A percentile compares a stretch with the other conserved stretches of the same genome.
These are phyloP conservation scores for Saimiri boliviensis DNA, from an alignment of 2,113 vertebrate species.

Conservation along the genomic window DNA sequence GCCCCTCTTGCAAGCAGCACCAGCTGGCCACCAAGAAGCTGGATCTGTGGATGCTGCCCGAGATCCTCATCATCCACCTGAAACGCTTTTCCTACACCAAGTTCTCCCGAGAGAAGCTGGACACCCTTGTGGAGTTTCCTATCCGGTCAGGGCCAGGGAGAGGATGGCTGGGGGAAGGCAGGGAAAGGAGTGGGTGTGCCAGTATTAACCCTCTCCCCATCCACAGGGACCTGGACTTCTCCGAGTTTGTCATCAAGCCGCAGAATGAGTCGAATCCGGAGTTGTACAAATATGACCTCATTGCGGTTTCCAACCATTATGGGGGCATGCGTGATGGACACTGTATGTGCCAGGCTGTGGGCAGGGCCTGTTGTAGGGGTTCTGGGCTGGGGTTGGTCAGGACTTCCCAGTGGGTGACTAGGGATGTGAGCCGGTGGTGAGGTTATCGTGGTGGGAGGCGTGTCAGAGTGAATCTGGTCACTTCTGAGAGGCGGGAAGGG, in stretches of 20 bases:
- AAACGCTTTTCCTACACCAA: conserved; percentile 94
- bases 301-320: conserved; percentile 93
- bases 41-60: conserved; percentile 92
- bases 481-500: not conserved
- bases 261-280: conserved; percentile 80
- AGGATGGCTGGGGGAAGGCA: not conserved
- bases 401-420: not conserved
- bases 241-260: conserved; percentile 86
- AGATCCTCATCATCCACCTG: conserved; percentile 92
- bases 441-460: not conserved
- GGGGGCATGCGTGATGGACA: conserved; percentile 93
- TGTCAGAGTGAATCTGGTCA: not conserved
- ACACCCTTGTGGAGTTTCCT: conserved; percentile 92
- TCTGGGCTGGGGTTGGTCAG: not conserved
- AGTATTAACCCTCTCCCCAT: not conserved
- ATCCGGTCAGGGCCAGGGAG: conserved; percentile 82
- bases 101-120: conserved; percentile 92
- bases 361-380: not conserved
- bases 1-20: conserved; percentile 91
- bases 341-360: conserved; percentile 81
- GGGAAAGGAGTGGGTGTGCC: not conserved
- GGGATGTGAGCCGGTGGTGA: not conserved
- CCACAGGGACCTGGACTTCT: conserved; percentile 90
- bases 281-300: conserved; percentile 91
- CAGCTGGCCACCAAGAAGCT: conserved; percentile 94